Conservation (phyloP, 2,797 vertebrate species). For the Sebastes taczanowskii region DNA sequence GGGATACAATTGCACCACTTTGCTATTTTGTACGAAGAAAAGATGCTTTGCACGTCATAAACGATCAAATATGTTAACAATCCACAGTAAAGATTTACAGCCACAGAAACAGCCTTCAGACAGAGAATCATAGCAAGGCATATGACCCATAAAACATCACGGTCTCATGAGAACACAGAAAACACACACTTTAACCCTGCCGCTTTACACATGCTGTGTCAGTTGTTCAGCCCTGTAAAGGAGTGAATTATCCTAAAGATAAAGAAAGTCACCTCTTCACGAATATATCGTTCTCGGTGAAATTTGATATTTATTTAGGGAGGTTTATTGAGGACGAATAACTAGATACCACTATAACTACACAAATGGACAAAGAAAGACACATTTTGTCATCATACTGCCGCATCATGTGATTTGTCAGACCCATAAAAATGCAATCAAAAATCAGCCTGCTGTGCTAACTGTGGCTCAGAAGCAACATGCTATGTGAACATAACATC, state of each 20-base stretch:
- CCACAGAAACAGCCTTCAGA: not conserved
- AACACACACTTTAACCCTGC: constrained; percentile 2
- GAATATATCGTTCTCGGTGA: not conserved
- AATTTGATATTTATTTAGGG: not conserved
- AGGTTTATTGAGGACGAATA: not conserved
- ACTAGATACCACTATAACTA: not conserved
- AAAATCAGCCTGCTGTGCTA: not conserved
- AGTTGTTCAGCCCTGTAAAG: not conserved
- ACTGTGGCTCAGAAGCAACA: not conserved
- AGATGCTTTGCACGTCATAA: constrained; percentile 25
- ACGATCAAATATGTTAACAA: constrained; percentile 36
- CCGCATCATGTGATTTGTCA: constrained; percentile 2
- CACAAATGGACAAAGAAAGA: not conserved
- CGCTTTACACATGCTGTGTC: constrained; percentile 11
- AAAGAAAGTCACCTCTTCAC: not conserved
- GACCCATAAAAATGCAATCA: not conserved
- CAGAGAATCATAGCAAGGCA: constrained; percentile 7
- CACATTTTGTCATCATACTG: not conserved
- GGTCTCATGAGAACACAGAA: not conserved
- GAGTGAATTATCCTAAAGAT: not conserved
- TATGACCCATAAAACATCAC: constrained; percentile 44
- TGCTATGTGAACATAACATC: not conserved
- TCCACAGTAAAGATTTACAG: constrained; percentile 51
- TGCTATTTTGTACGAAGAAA: not conserved
- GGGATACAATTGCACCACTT: not conserved